Base-by-base conservation (phyloP, 2,888 invertebrate genomes). In the Spilosoma lubricipeda region DNA sequence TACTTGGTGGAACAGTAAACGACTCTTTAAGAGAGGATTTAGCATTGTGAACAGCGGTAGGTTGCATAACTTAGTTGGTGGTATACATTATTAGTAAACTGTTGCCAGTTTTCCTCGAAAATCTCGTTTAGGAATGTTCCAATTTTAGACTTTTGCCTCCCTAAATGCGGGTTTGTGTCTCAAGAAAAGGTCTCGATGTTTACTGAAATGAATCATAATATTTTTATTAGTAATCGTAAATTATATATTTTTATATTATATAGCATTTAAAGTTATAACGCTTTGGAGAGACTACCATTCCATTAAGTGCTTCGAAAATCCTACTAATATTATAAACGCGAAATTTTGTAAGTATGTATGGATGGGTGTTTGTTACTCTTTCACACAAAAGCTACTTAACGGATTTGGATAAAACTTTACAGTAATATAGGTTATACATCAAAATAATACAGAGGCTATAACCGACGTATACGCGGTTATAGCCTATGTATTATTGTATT, bases 1-100 rank as follows among this genome's bases (percentile, higher is more conserved):
- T 70, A 79, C 73, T 84, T 42, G 68, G 68, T 72, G 72, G 42
- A 75, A 66, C 71, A 75, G 74, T 75, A 67, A 74, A 82, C 73
- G 74, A 72, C 76, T 75, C 69, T 80, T 83, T 83, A 74, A 78
- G 66, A 70, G 75, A 66, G 71, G 78, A 82, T 83, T 83, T 69
- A 48, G 80, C 76, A 75, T 63, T 56, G 74, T 27, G 52, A 69
- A 56, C 71, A 78, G 76, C 72, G 71, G 75, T 73, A 65, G 71
- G 76, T 68, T 82, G 82, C 82, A 78, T 82, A 75, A 76, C 72
- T 83, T 78, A 82, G 70, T 75, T 79, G 20, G 65, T 68, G 52
- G 64, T 67, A 68, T 73, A 80, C 72, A 74, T 73, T 78, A 67
- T 74, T 74, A 75, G 56, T 66, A 20, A 77, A 76, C 65, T 74